Base-by-base conservation (phyloP, 2,797 vertebrate species). In the Eupleurogrammus muticus region DNA sequence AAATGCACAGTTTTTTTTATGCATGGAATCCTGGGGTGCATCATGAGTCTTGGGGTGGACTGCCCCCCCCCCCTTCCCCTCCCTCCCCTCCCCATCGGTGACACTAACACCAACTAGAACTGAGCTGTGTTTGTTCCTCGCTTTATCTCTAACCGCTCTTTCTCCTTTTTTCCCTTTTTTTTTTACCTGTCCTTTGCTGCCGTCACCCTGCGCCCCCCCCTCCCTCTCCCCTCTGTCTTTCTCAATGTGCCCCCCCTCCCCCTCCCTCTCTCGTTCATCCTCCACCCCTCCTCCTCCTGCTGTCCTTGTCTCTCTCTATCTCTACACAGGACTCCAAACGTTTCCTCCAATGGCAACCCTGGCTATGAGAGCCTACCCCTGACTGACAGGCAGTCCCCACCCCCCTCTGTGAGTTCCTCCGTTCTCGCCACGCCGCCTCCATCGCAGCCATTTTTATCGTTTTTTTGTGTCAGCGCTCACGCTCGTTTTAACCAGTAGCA, bases 341-440 rank as follows among this genome's bases (percentile, higher is more conserved):
- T 93, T 97, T 97, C 89, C 95, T 97, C 92, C 96, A 97, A 96
- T 97, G 96, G 96, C 96, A 97, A 96, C 96, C 96, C 87, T 97
- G 96, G 94, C 95, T 97, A 95, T 97, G 96, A 97, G 94, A 96
- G 94, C 89, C 92, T 96, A 83, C 92, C 95, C 89, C 87, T 95
- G 85, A 93, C 93, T 92, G 93, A 95, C 87, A 93, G 94, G 93
- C 95, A 95, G 94, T 93, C 91, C 94, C 94, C 95, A 89, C 95
- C 95, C 92, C 95, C 94, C 89, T 95, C 95, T 94, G 95, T 96
- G 94, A 95, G 94, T 95, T 91, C 91, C 92, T 93, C 88, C 93
- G 93, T 94, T 79, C 89, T 90, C 91, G 90, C 94, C 89, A 88
- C 83, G 61, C 89, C 91, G 87, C 91, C 87, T 46, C 89, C 72